These are phyloP conservation scores for Fratercula arctica DNA, from an alignment of 2,797 vertebrate species.

Conservation along the genomic window DNA sequence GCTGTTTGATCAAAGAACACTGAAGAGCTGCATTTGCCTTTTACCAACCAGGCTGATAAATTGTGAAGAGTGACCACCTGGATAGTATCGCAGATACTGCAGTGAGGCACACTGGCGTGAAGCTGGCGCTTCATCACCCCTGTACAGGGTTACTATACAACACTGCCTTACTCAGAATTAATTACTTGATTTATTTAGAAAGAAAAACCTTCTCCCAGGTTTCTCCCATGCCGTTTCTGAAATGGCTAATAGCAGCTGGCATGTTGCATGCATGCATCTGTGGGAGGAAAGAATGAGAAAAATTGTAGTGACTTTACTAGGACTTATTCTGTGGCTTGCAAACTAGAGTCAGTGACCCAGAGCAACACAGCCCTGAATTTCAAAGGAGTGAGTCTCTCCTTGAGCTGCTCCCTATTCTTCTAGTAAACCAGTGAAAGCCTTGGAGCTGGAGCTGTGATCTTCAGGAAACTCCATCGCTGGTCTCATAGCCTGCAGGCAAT, in stretches of 20 bases:
- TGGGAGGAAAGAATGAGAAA: constrained; percentile 64
- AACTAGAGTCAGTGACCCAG: constrained; percentile 28
- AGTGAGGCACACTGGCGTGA: background rate
- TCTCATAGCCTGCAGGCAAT: constrained; percentile 15
- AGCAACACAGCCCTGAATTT: constrained; percentile 46
- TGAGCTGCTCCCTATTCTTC: constrained; percentile 3
- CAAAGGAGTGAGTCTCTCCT: constrained; percentile 22
- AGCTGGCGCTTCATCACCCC: background rate
- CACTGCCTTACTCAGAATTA: background rate
- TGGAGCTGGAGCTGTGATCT: constrained; percentile 19
- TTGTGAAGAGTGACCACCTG: background rate
- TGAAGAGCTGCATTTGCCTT: background rate
- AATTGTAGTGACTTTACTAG: constrained; percentile 33
- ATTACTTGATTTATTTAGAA: constrained; percentile 1
- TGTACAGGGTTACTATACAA: background rate
- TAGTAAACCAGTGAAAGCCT: background rate
- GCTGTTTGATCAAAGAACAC: background rate
- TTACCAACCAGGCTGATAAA: background rate
- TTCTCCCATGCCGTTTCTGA: constrained; percentile 45
- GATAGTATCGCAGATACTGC: background rate
- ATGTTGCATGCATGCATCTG: background rate
- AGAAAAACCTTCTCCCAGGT: background rate
- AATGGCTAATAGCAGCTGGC: background rate
- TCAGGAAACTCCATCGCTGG: background rate
- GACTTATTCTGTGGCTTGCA: constrained; percentile 51